Conservation (phyloP, 2,113 vertebrate genomes). For the Seriola aureovittata region DNA sequence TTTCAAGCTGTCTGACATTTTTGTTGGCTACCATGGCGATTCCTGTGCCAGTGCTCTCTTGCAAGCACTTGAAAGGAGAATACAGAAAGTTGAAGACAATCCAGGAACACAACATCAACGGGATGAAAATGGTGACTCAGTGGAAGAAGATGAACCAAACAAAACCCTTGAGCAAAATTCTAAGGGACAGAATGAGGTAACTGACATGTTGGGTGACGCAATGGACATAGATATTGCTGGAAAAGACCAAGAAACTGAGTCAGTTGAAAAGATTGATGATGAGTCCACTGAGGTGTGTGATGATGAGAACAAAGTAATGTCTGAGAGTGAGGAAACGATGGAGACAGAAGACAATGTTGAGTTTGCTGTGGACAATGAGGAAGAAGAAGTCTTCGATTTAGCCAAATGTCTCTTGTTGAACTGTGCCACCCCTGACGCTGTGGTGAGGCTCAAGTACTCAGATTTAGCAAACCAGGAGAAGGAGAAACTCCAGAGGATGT, state of each 20-base stretch:
- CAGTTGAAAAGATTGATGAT: slow-evolving; percentile 7
- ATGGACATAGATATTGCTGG: slow-evolving; percentile 26
- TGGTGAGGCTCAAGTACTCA: slow-evolving; percentile 81
- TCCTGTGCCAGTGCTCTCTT: slow-evolving; percentile 84
- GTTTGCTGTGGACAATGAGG: slow-evolving; percentile 44
- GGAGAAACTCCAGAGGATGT: slow-evolving; percentile 71
- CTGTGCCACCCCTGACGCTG: slow-evolving; percentile 83
- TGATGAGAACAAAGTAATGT: neutral
- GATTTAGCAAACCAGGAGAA: slow-evolving; percentile 75
- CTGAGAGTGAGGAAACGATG: slow-evolving; percentile 31
- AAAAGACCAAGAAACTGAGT: slow-evolving; percentile 20
- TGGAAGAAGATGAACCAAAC: slow-evolving; percentile 5
- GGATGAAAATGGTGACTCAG: neutral
- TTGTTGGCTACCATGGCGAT: slow-evolving; percentile 84
- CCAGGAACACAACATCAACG: neutral
- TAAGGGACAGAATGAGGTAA: neutral
- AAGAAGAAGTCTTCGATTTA: slow-evolving; percentile 73
- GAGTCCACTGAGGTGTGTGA: slow-evolving; percentile 23
- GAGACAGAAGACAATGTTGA: slow-evolving; percentile 35
- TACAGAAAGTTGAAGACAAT: slow-evolving; percentile 9
- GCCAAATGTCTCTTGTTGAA: slow-evolving; percentile 83
- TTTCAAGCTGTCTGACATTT: slow-evolving; percentile 79
- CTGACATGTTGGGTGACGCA: slow-evolving; percentile 13
- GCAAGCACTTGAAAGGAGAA: slow-evolving; percentile 76
- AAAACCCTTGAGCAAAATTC: slow-evolving; percentile 16